phyloP scores from a whole-genome alignment of 2,888 invertebrate genomes.

The Tricholauxania praeusta region DNA sequence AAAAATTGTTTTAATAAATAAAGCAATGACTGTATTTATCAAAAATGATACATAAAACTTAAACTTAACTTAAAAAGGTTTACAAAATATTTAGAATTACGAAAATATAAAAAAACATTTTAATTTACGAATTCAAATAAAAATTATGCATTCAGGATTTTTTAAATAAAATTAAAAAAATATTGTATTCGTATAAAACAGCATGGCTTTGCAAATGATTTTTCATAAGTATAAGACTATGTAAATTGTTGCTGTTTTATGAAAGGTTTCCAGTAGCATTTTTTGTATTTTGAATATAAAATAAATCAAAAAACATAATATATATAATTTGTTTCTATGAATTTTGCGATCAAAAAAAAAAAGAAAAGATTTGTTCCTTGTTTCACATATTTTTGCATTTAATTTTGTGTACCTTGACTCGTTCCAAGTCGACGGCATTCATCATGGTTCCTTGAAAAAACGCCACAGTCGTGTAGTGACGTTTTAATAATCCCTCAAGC shows the following conservation, averaged over 20 bases:
- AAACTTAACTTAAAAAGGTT: constrained; percentile 9
- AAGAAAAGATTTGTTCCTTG: background rate
- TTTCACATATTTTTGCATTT: constrained; percentile 13
- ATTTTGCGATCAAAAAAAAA: constrained; percentile 23
- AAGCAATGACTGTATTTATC: background rate
- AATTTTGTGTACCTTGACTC: constrained; percentile 90
- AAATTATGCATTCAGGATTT: constrained; percentile 26
- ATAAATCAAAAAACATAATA: background rate
- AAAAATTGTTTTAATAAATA: constrained; percentile 19
- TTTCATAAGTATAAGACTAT: background rate
- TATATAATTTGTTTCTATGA: constrained; percentile 24
- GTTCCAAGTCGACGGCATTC: constrained; percentile 99
- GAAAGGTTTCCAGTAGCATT: background rate
- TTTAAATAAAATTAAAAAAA: background rate
- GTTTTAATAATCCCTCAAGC: constrained; percentile 99
- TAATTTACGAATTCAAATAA: background rate
- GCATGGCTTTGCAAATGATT: constrained; percentile 22
- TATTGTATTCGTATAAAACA: constrained; percentile 4
- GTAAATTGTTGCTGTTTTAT: background rate
- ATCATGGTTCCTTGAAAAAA: constrained; percentile 99
- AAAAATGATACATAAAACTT: constrained; percentile 19
- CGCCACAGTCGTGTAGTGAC: constrained; percentile 99
- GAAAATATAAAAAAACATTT: constrained; percentile 4
- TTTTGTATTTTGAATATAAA: constrained; percentile 9
- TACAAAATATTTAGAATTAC: constrained; percentile 4